A percentile compares a stretch with the other conserved stretches of the same genome.
These are phyloP conservation scores for Eulemur rubriventer DNA, from an alignment of 2,797 vertebrate genomes.

Conservation along the genomic window DNA sequence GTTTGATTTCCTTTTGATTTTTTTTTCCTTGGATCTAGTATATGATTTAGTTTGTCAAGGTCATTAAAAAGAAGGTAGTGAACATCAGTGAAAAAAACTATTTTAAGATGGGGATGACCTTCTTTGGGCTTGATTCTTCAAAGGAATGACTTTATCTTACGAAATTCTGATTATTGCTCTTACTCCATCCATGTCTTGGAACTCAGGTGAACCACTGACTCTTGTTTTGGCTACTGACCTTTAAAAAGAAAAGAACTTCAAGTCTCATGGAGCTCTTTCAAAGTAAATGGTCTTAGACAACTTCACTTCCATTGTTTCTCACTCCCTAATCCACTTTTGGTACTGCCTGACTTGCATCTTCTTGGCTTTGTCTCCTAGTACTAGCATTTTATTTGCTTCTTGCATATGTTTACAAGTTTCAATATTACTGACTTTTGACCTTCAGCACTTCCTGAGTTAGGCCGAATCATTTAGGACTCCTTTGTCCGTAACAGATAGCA, in stretches of 20 bases:
- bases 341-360: not conserved
- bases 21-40: not conserved
- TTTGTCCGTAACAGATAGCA: not conserved
- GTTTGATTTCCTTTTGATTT: slow-evolving; percentile 36
- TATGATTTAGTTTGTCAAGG: not conserved
- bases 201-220: not conserved
- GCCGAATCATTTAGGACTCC: not conserved
- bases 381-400: not conserved
- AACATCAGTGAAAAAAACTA: not conserved
- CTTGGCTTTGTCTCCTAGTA: not conserved
- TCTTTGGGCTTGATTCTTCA: not conserved
- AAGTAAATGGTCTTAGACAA: not conserved
- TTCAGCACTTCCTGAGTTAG: not conserved
- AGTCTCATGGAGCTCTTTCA: not conserved
- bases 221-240: not conserved
- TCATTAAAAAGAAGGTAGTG: not conserved
- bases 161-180: not conserved
- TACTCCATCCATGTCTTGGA: not conserved
- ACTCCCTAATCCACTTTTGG: not conserved
- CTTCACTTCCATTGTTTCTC: not conserved
- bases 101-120: not conserved
- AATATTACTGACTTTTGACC: not conserved
- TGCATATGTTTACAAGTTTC: not conserved
- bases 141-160: not conserved
- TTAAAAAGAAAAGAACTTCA: not conserved